These are phyloP conservation scores for Oreochromis spilurus DNA, from an alignment of 2,113 vertebrate genomes.

Conservation along the genomic window DNA sequence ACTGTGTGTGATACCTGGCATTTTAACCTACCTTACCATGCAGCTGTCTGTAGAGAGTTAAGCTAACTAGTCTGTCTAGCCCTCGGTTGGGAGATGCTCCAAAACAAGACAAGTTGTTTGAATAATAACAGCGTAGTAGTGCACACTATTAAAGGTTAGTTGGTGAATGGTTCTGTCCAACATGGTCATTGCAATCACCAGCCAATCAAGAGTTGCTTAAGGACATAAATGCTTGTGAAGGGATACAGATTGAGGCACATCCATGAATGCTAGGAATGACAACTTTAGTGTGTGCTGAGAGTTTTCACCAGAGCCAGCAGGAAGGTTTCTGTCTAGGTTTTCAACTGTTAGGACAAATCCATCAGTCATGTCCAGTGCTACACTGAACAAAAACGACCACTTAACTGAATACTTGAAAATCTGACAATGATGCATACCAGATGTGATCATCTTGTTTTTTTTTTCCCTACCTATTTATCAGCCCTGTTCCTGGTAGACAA, in stretches of 20 bases:
- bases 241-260: neutral
- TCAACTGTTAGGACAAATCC: neutral
- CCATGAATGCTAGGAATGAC: neutral
- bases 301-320: neutral
- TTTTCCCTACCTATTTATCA: constrained; percentile 10
- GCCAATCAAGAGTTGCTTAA: neutral
- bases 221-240: neutral
- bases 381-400: neutral
- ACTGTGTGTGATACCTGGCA: neutral
- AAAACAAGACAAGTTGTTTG: neutral
- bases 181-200: neutral
- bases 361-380: neutral
- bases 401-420: neutral
- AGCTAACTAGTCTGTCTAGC: neutral
- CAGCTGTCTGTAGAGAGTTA: neutral
- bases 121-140: neutral
- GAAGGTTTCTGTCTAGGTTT: neutral
- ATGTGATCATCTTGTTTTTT: fast-evolving
- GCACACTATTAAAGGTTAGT: neutral
- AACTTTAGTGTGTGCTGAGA: neutral
- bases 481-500: constrained; percentile 97
- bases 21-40: neutral
- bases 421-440: neutral
- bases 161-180: neutral
- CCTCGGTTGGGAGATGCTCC: fast-evolving